Percentiles rank a stretch among this genome's conserved stretches.
These are phyloP conservation scores for Sceliomorpha sp. DNA, from an alignment of 2,888 invertebrate species.

Conservation along the genomic window DNA sequence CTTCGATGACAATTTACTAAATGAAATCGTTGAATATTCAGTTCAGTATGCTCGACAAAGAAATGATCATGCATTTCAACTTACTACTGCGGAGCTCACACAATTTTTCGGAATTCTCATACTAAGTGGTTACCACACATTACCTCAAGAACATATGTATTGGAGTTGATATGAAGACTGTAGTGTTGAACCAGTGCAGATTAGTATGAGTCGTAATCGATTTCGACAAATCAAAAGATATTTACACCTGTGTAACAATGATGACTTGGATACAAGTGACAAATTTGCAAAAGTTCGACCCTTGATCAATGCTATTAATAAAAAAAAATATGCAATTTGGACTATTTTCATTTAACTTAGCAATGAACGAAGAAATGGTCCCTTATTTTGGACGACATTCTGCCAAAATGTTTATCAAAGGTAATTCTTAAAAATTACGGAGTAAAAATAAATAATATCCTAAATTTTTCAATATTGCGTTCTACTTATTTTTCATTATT, in stretches of 20 bases:
- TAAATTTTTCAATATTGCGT: conserved; percentile 4
- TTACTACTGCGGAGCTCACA: conserved; percentile 3
- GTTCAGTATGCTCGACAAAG: background rate
- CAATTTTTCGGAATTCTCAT: conserved; percentile 23
- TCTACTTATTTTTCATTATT: too few relatives aligned
- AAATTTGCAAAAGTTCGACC: conserved; percentile 62
- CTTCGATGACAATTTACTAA: background rate
- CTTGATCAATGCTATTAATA: conserved; percentile 58
- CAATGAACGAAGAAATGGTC: conserved; percentile 59
- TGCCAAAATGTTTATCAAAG: conserved; percentile 64
- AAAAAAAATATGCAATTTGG: conserved; percentile 57
- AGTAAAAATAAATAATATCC: conserved; percentile 2
- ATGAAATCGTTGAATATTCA: background rate
- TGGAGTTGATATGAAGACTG: conserved; percentile 23
- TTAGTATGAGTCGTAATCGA: conserved; percentile 13
- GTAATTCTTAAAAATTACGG: conserved; percentile 10
- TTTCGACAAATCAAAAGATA: conserved; percentile 28
- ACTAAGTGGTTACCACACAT: conserved; percentile 15
- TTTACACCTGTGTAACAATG: conserved; percentile 57
- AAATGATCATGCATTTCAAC: background rate
- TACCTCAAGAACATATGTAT: conserved; percentile 17
- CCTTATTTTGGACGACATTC: conserved; percentile 62
- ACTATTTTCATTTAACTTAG: conserved; percentile 53
- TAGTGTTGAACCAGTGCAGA: conserved; percentile 6
- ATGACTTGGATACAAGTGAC: conserved; percentile 55